A percentile compares a stretch with the other conserved stretches of the same genome.
Conservation (phyloP, 2,888 invertebrate species). For the Netelia fuscicornis region DNA sequence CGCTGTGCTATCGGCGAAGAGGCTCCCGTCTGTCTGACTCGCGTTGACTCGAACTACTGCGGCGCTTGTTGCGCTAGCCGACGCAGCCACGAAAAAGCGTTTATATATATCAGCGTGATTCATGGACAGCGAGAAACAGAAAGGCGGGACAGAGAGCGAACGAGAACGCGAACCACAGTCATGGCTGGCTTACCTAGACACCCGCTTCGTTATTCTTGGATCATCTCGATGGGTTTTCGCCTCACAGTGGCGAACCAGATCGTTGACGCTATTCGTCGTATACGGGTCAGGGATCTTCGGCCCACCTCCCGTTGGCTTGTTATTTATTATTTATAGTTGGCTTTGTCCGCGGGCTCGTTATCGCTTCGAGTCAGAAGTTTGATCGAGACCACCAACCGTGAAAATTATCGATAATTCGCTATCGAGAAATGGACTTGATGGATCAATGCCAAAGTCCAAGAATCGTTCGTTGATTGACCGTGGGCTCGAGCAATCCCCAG, state of each 20-base stretch:
- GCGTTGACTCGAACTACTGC: conserved; percentile 43
- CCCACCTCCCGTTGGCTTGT: neutral
- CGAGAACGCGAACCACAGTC: conserved; percentile 19
- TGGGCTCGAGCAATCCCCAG: too few relatives aligned
- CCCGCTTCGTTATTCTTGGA: conserved; percentile 3
- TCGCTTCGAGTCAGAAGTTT: too few relatives aligned
- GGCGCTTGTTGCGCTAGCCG: too few relatives aligned
- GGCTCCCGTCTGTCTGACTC: conserved; percentile 51
- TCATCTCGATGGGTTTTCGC: conserved; percentile 7
- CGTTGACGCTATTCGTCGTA: conserved; percentile 3
- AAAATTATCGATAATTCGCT: too few relatives aligned
- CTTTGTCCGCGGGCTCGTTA: too few relatives aligned
- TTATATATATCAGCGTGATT: conserved; percentile 31
- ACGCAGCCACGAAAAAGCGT: neutral
- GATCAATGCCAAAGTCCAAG: too few relatives aligned
- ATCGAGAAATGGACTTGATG: too few relatives aligned
- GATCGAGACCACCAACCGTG: too few relatives aligned
- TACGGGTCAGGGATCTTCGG: neutral
- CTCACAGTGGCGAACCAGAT: neutral
- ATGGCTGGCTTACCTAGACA: conserved; percentile 29
- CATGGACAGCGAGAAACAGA: conserved; percentile 23
- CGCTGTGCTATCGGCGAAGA: neutral
- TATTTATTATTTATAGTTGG: too few relatives aligned
- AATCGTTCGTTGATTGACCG: too few relatives aligned
- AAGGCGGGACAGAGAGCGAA: neutral